Evolutionary conservation across 1,140 invertebrate genomes (phyloP).

Genomic region (Drosophila funebris): DNA sequence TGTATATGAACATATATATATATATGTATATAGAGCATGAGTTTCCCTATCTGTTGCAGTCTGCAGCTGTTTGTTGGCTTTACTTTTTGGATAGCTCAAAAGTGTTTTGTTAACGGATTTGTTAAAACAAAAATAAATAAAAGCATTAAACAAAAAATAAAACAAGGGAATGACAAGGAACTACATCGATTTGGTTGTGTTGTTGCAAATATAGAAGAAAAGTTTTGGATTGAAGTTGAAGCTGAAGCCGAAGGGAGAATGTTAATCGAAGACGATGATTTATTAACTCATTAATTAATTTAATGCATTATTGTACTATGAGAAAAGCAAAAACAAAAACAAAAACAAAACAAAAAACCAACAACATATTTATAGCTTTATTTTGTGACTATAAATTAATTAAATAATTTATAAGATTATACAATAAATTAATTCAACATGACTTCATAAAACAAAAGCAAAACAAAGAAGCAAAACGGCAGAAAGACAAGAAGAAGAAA

Average conservation of each 20-base stretch:
- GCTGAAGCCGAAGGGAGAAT: not conserved
- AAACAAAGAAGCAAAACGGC: not conserved
- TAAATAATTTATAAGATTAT: slow-evolving; percentile 72
- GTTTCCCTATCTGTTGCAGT: not conserved
- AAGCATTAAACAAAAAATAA: no score
- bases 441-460: slow-evolving; percentile 45
- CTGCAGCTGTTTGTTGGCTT: slow-evolving; percentile 61
- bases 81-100: slow-evolving; percentile 48
- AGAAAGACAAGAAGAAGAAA: slow-evolving; percentile 12
- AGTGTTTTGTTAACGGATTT: slow-evolving; percentile 38
- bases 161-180: slow-evolving; percentile 43
- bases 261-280: slow-evolving; percentile 44
- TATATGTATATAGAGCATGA: not conserved
- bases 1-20: no score
- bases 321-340: slow-evolving; percentile 19
- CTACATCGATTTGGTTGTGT: slow-evolving; percentile 83
- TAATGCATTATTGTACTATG: slow-evolving; percentile 57
- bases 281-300: slow-evolving; percentile 54
- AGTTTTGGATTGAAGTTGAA: slow-evolving; percentile 23
- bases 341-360: slow-evolving; percentile 31
- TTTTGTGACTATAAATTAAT: slow-evolving; percentile 77
- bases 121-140: no score
- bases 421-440: slow-evolving; percentile 72
- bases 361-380: slow-evolving; percentile 80
- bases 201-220: slow-evolving; percentile 65